phyloP scores from a whole-genome alignment of 2,888 invertebrate genomes.

The Priocnemis perturbator region DNA sequence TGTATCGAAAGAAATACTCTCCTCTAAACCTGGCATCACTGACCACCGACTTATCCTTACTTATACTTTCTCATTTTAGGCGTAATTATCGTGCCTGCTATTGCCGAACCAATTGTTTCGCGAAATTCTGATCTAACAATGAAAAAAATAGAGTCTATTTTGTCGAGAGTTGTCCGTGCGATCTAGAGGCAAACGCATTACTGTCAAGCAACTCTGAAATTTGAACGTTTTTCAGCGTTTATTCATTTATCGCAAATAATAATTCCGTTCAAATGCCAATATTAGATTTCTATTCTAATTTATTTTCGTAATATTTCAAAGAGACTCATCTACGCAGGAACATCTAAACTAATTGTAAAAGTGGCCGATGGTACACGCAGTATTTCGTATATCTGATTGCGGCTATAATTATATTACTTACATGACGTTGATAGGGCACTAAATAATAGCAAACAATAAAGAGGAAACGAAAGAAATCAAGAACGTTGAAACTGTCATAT shows the following conservation, averaged over 20 bases:
- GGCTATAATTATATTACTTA: no score
- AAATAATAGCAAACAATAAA: no score
- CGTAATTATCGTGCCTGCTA: constrained; percentile 49
- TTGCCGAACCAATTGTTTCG: neutral
- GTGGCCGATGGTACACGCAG: no score
- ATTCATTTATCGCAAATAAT: neutral
- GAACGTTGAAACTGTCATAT: no score
- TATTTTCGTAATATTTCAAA: no score
- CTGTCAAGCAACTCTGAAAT: constrained; percentile 11
- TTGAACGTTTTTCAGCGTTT: neutral
- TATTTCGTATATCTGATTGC: no score
- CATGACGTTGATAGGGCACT: no score
- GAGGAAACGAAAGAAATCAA: no score
- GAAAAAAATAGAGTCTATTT: constrained; percentile 43
- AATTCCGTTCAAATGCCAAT: no score
- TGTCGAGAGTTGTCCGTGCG: constrained; percentile 47
- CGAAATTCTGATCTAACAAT: constrained; percentile 4
- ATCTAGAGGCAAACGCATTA: constrained; percentile 16
- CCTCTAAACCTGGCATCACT: constrained; percentile 73
- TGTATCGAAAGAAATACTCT: constrained; percentile 67
- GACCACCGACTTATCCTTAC: constrained; percentile 43
- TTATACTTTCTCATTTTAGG: constrained; percentile 49
- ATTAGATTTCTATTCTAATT: no score
- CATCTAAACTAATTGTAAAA: no score
- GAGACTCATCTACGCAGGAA: no score